A percentile compares a stretch with the other conserved stretches of the same genome.
Conservation (phyloP, 2,888 invertebrate genomes). For the Conistra vaccinii region DNA sequence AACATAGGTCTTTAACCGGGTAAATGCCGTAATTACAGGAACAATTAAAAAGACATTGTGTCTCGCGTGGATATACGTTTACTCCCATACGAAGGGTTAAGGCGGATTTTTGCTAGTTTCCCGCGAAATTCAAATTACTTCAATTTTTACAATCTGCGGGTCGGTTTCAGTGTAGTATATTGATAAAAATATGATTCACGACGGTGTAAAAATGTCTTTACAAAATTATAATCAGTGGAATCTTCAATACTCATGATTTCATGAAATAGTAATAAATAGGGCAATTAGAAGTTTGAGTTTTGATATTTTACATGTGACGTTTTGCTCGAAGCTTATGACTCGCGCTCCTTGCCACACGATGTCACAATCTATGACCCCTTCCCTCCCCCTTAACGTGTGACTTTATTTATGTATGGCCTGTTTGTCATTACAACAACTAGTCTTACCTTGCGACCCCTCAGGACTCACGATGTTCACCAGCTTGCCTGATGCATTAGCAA, state of each 20-base stretch:
- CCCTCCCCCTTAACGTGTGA: neutral
- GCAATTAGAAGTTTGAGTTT: neutral
- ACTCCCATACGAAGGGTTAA: no score
- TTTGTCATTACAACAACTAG: neutral
- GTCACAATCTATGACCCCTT: neutral
- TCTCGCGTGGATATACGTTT: no score
- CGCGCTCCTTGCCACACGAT: neutral
- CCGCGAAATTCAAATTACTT: neutral
- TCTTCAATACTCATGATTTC: neutral
- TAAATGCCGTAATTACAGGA: no score
- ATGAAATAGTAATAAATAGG: neutral
- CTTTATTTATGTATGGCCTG: no score
- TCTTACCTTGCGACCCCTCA: slow-evolving; percentile 33
- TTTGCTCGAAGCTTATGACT: neutral
- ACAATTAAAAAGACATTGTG: no score
- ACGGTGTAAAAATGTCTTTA: neutral
- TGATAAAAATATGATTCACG: no score
- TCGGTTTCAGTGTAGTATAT: neutral
- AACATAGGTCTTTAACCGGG: neutral
- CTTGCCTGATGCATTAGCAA: slow-evolving; percentile 56
- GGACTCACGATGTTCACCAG: slow-evolving; percentile 50
- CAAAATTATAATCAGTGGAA: neutral
- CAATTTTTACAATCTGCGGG: rapidly evolving
- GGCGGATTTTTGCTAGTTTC: rapidly evolving
- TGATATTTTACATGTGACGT: neutral